Percentiles rank a stretch among this genome's conserved stretches.
Conservation (phyloP, 2,113 vertebrate species). For the Clarias batrachus region DNA sequence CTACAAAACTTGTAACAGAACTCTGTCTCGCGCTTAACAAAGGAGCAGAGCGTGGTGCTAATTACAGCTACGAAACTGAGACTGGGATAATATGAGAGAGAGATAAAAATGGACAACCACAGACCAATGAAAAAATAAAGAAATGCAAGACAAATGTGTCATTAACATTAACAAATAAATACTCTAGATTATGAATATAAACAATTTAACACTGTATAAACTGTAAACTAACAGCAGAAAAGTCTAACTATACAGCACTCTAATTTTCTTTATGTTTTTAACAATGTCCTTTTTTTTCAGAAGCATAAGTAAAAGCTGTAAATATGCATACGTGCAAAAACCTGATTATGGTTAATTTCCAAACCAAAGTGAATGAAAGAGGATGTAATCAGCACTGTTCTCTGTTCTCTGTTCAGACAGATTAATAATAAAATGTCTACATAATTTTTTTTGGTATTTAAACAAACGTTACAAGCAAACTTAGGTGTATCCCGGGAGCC, state of each 20-base stretch:
- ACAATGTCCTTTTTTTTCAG: neutral
- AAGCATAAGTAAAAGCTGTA: neutral
- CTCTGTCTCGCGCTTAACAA: neutral
- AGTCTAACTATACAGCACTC: neutral
- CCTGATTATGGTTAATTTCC: neutral
- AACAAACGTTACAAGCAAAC: too few relatives aligned
- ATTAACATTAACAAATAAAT: neutral
- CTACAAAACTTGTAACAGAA: neutral
- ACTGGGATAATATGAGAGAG: neutral
- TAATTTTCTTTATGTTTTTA: neutral
- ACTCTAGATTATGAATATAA: neutral
- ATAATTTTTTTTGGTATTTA: too few relatives aligned
- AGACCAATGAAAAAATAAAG: neutral
- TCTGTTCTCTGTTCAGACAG: neutral
- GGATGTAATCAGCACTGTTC: neutral
- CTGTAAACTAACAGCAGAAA: neutral
- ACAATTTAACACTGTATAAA: neutral
- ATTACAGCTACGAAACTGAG: neutral
- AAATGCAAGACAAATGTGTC: neutral
- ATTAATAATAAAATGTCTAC: too few relatives aligned
- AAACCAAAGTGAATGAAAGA: neutral
- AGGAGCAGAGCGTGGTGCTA: neutral
- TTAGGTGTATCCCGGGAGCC: too few relatives aligned
- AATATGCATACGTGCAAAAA: neutral
- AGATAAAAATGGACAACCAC: neutral